These are phyloP conservation scores for Teinopalpus imperialis DNA, from an alignment of 2,888 invertebrate species.

Conservation along the genomic window DNA sequence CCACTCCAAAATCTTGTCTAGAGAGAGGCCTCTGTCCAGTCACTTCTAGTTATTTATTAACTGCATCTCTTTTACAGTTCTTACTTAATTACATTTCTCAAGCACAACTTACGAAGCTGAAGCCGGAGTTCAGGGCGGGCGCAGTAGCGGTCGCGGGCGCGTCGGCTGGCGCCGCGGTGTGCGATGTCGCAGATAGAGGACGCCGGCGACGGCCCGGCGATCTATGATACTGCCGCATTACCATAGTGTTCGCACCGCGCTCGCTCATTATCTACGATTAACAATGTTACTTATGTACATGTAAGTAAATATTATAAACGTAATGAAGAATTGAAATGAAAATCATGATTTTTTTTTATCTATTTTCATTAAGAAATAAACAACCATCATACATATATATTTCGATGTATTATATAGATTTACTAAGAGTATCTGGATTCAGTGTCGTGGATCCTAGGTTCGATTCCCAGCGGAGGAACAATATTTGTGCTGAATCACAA, in stretches of 20 bases:
- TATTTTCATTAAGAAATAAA: too few species aligned
- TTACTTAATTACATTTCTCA: neutral
- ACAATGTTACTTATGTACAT: constrained; percentile 47
- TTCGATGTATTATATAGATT: too few species aligned
- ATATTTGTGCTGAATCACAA: too few species aligned
- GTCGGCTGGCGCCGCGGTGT: constrained; percentile 51
- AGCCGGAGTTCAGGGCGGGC: neutral
- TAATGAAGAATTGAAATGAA: constrained; percentile 6
- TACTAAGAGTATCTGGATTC: too few species aligned
- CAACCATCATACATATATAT: too few species aligned
- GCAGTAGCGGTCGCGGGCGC: constrained; percentile 10
- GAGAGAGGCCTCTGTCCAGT: too few species aligned
- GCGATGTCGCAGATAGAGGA: constrained; percentile 65
- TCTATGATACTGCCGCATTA: constrained; percentile 59
- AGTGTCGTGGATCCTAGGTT: too few species aligned
- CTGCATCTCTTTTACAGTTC: too few species aligned
- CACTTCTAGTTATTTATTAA: too few species aligned
- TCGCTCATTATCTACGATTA: constrained; percentile 53
- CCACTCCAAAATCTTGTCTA: too few species aligned
- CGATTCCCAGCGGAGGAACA: too few species aligned
- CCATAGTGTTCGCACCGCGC: constrained; percentile 62
- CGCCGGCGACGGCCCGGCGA: constrained; percentile 56
- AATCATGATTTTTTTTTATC: too few species aligned
- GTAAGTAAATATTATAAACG: constrained; percentile 21
- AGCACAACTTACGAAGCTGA: neutral